Evolutionary conservation across 2,888 invertebrate genomes (phyloP).

Genomic region (Nemurella pictetii): DNA sequence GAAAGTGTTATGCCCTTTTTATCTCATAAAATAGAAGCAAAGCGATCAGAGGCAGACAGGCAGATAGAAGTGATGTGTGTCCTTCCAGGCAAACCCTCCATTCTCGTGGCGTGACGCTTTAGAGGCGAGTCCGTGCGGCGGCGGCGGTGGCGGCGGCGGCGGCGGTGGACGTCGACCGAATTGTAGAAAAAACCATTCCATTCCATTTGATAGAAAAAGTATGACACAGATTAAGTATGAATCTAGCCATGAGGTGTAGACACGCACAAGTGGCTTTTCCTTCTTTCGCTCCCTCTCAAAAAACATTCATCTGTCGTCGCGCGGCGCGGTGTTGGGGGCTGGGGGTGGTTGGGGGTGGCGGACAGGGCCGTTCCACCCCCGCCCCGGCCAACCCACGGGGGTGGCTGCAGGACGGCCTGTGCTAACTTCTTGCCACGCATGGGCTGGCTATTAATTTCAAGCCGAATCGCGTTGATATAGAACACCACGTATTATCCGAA

Average conservation of each 20-base stretch:
- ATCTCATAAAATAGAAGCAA: not conserved
- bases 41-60: not conserved
- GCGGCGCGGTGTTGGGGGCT: not conserved
- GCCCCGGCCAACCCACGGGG: not conserved
- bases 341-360: not conserved
- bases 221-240: conserved; percentile 29
- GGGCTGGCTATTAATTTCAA: not conserved
- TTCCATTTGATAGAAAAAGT: conserved; percentile 30
- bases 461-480: not conserved
- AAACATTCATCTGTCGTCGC: conserved; percentile 18
- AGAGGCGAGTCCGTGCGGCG: not conserved
- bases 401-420: not conserved
- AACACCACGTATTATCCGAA: not conserved
- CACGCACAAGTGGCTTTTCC: conserved; percentile 27
- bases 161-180: not conserved
- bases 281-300: conserved; percentile 4
- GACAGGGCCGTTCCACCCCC: not conserved
- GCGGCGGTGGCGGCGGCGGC: not conserved
- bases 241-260: conserved; percentile 28
- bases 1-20: not conserved
- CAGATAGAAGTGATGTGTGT: not conserved
- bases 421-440: conserved; percentile 9
- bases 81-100: no score
- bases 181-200: conserved; percentile 17
- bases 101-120: conserved; percentile 4